Percentiles rank a stretch among this genome's conserved stretches.
Conservation (phyloP, 2,888 invertebrate species). For the Neocrepidodera transversa region DNA sequence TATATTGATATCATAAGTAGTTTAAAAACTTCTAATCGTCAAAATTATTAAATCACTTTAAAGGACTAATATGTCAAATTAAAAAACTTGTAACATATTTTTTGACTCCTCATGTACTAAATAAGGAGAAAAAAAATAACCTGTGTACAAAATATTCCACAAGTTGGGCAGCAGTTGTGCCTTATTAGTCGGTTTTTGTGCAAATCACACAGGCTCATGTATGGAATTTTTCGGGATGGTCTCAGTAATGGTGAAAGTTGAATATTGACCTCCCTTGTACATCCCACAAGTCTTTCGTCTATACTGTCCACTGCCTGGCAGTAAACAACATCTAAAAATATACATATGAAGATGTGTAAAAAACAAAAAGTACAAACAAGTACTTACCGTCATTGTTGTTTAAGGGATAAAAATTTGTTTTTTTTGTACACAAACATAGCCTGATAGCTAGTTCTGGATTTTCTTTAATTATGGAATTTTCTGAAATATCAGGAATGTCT, state of each 20-base stretch:
- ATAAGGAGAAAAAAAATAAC: conserved; percentile 62
- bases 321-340: conserved; percentile 64
- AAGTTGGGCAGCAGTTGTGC: conserved; percentile 91
- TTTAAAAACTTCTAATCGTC: no score
- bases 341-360: no score
- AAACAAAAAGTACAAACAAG: no score
- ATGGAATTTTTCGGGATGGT: conserved; percentile 78
- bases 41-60: no score
- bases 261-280: conserved; percentile 72
- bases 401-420: conserved; percentile 48
- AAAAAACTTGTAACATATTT: no score
- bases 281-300: conserved; percentile 78
- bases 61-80: no score
- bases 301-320: conserved; percentile 81
- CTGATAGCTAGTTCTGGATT: conserved; percentile 46
- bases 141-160: conserved; percentile 90
- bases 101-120: no score
- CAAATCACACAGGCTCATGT: conserved; percentile 78
- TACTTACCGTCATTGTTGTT: conserved; percentile 45
- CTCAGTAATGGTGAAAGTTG: conserved; percentile 69
- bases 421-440: conserved; percentile 53
- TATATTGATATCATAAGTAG: no score
- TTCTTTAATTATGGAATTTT: conserved; percentile 10
- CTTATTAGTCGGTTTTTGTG: conserved; percentile 77
- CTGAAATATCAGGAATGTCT: conserved; percentile 34